phyloP scores from a whole-genome alignment of 2,113 vertebrate genomes.

The Stictonetta naevosa region DNA sequence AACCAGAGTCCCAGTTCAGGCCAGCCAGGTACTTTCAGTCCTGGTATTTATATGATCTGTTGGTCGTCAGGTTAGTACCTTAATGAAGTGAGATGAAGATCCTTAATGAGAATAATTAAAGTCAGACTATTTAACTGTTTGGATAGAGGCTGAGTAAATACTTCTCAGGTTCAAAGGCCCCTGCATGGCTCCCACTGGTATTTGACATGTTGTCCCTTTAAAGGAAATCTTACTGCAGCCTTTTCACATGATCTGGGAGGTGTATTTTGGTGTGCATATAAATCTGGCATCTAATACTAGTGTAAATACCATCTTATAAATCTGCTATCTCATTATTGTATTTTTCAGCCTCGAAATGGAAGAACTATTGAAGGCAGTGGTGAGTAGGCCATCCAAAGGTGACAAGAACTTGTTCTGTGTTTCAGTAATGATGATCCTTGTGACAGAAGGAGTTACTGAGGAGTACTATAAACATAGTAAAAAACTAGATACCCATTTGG shows the following conservation, averaged over 20 bases:
- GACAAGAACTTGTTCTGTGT: background rate
- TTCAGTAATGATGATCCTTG: background rate
- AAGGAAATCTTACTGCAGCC: background rate
- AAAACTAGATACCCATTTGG: background rate
- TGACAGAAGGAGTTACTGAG: background rate
- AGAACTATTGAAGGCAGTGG: conserved; percentile 64
- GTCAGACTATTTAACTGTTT: background rate
- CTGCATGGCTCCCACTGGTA: background rate
- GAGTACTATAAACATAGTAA: background rate
- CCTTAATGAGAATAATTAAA: background rate
- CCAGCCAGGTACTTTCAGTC: background rate
- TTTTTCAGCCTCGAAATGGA: conserved; percentile 81
- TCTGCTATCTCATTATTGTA: background rate
- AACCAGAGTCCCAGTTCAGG: background rate
- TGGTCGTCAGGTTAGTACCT: background rate
- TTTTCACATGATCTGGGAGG: background rate
- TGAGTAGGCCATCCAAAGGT: conserved; percentile 39
- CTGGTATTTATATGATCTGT: background rate
- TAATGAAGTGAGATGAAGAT: background rate
- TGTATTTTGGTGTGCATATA: background rate
- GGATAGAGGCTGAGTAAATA: background rate
- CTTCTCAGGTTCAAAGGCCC: background rate
- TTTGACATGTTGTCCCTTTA: background rate
- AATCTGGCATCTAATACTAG: background rate
- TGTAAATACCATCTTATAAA: background rate